These are phyloP conservation scores for Stratiolaelaps scimitus DNA, from an alignment of 1,140 invertebrate species.

Conservation along the genomic window DNA sequence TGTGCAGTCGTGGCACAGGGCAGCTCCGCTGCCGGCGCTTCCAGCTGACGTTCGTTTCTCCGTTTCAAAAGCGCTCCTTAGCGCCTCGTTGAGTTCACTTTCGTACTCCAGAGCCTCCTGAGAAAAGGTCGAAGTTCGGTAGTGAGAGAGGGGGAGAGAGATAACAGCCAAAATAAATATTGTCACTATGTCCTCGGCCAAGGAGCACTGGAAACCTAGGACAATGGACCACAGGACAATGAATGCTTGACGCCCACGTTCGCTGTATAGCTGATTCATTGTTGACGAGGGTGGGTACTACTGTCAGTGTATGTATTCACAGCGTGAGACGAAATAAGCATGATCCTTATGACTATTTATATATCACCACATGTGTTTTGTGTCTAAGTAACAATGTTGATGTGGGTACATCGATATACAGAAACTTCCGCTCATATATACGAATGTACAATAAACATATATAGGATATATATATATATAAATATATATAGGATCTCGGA, in stretches of 20 bases:
- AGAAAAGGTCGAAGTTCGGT: neutral
- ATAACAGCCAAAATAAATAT: neutral
- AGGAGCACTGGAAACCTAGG: neutral
- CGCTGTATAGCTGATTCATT: no score
- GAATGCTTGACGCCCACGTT: neutral
- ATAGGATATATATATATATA: no score
- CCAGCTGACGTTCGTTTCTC: constrained; percentile 10
- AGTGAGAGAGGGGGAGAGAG: neutral
- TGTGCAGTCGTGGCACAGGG: constrained; percentile 21
- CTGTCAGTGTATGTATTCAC: no score
- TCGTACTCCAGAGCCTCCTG: constrained; percentile 10
- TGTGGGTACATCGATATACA: no score
- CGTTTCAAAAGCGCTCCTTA: neutral
- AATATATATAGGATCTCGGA: no score
- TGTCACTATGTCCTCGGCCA: neutral
- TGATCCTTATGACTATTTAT: no score
- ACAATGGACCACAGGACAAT: neutral
- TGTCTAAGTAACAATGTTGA: no score
- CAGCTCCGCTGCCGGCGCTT: neutral
- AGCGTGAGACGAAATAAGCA: no score
- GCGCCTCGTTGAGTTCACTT: constrained; percentile 8
- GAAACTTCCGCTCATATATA: no score
- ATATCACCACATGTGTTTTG: no score
- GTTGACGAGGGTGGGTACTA: no score
- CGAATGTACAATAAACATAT: no score